Conservation (phyloP, 2,113 vertebrate genomes). For the Notarius quadriscutis region DNA sequence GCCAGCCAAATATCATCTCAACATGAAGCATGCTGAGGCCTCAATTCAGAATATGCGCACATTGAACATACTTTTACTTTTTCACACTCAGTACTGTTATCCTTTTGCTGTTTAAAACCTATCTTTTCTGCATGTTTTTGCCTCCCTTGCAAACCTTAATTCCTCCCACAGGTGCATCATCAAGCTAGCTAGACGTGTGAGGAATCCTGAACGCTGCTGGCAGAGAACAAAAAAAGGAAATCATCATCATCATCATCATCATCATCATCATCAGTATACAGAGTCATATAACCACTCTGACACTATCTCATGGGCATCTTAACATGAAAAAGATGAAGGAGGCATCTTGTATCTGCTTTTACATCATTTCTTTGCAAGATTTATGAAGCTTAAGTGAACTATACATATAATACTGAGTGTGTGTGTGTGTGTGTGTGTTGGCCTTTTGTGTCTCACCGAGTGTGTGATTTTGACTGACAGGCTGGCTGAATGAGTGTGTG, state of each 20-base stretch:
- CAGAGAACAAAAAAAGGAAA: neutral
- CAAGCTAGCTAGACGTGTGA: neutral
- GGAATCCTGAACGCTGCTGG: neutral
- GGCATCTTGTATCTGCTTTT: neutral
- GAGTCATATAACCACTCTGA: neutral
- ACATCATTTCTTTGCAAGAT: too few species aligned
- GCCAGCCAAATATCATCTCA: neutral
- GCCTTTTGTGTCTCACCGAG: neutral
- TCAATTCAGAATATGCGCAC: neutral
- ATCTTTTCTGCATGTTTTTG: neutral
- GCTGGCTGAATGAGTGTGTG: constrained; percentile 1
- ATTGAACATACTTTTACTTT: neutral
- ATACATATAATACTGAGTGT: neutral
- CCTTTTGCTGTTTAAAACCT: neutral
- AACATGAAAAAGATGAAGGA: neutral
- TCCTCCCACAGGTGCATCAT: neutral
- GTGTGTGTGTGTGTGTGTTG: constrained; percentile 1
- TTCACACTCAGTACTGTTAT: neutral
- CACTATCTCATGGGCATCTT: neutral
- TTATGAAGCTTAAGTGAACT: neutral
- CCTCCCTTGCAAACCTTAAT: neutral
- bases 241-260: too few species aligned
- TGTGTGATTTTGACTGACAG: constrained; percentile 26
- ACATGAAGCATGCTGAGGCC: neutral
- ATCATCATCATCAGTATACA: too few species aligned